Conservation (phyloP, 2,113 vertebrate genomes). For the Pelecanus crispus region DNA sequence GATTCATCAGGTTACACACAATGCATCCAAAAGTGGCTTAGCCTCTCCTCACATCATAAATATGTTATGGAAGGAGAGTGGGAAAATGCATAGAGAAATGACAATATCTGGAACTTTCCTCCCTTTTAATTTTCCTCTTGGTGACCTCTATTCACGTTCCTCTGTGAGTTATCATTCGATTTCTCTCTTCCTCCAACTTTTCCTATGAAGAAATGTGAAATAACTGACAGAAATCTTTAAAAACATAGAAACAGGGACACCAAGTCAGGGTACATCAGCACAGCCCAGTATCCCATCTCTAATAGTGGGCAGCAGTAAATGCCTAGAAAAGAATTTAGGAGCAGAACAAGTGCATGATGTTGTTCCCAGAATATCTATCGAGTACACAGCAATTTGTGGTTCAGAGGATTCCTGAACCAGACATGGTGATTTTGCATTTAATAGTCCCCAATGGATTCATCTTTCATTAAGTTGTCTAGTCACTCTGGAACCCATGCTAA, state of each 20-base stretch:
- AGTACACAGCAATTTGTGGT: not conserved
- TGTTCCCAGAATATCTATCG: not conserved
- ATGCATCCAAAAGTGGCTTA: not conserved
- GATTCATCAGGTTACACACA: not conserved
- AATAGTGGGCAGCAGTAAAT: not conserved
- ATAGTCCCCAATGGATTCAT: not conserved
- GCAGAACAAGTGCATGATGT: not conserved
- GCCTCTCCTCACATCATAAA: not conserved
- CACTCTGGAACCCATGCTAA: not conserved
- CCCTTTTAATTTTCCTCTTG: not conserved
- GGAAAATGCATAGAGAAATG: not conserved
- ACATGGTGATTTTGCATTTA: not conserved
- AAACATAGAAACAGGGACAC: not conserved
- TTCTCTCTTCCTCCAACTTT: not conserved
- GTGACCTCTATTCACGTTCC: not conserved
- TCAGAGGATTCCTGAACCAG: constrained; percentile 19
- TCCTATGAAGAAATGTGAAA: not conserved
- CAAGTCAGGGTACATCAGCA: not conserved
- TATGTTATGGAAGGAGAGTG: not conserved
- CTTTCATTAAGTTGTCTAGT: constrained; percentile 25
- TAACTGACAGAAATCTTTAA: not conserved
- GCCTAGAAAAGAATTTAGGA: not conserved
- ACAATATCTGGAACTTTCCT: not conserved
- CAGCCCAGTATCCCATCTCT: not conserved
- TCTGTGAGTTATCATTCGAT: not conserved